phyloP scores from a whole-genome alignment of 2,888 invertebrate species.

The Lysandra bellargus region DNA sequence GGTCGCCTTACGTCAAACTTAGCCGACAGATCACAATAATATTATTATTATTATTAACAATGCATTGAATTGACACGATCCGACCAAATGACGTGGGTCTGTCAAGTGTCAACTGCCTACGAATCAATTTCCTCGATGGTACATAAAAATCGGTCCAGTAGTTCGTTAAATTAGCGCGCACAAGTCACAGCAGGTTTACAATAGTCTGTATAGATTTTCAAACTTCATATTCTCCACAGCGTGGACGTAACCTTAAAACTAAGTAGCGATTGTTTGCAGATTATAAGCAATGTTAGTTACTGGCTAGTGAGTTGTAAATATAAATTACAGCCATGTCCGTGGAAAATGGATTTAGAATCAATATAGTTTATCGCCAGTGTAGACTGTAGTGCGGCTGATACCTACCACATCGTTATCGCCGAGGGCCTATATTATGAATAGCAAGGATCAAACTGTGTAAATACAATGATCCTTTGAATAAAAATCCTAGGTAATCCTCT shows the following conservation, averaged over 20 bases:
- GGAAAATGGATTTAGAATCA: slow-evolving; percentile 21
- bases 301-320: background rate
- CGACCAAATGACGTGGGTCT: too few species aligned
- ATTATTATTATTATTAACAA: too few species aligned
- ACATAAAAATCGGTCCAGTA: too few species aligned
- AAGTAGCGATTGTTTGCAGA: background rate
- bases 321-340: slow-evolving; percentile 10
- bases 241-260: background rate
- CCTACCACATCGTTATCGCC: background rate
- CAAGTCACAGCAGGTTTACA: too few species aligned
- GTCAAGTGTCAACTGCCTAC: too few species aligned
- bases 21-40: too few species aligned
- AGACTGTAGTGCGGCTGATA: background rate
- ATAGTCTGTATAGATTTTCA: too few species aligned
- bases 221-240: background rate
- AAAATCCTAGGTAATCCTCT: background rate
- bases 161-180: too few species aligned
- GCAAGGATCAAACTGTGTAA: background rate
- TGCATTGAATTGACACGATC: too few species aligned
- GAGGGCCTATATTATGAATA: background rate
- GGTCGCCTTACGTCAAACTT: too few species aligned
- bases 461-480: background rate
- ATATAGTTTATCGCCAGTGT: slow-evolving; percentile 16
- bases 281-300: background rate
- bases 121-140: too few species aligned